Evolutionary conservation across 2,888 invertebrate species (phyloP).

Genomic region (Drosophila robusta): DNA sequence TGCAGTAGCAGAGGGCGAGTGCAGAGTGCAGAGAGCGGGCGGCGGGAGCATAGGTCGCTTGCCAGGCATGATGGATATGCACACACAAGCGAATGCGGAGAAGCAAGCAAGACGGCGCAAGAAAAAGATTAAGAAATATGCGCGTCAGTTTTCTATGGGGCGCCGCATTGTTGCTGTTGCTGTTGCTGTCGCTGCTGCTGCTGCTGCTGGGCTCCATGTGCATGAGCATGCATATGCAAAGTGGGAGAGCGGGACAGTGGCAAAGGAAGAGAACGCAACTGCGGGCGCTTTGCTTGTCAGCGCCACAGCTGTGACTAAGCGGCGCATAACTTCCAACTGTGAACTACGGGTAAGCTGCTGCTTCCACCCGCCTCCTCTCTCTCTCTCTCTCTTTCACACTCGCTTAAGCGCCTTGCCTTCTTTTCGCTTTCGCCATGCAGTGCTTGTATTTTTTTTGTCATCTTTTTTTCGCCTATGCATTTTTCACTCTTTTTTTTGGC

Average conservation of each 20-base stretch:
- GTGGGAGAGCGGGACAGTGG: constrained; percentile 1
- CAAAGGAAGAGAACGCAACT: constrained; percentile 23
- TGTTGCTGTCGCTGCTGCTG: constrained; percentile 20
- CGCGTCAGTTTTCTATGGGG: constrained; percentile 59
- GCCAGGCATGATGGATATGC: constrained; percentile 76
- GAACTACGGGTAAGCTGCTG: constrained; percentile 52
- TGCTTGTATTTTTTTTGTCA: constrained; percentile 30
- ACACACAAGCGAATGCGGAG: constrained; percentile 44
- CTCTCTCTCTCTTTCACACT: neutral
- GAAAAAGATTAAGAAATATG: constrained; percentile 78
- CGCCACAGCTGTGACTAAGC: constrained; percentile 79
- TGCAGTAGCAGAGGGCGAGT: constrained; percentile 50
- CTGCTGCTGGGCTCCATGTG: constrained; percentile 45
- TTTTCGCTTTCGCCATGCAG: constrained; percentile 45
- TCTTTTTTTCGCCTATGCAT: constrained; percentile 58
- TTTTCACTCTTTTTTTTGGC: constrained; percentile 63
- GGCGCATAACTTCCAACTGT: constrained; percentile 77
- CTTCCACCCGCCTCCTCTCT: constrained; percentile 15
- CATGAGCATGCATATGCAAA: constrained; percentile 69
- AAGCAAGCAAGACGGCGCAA: constrained; percentile 52
- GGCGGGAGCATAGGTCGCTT: constrained; percentile 68
- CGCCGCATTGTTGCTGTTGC: constrained; percentile 42
- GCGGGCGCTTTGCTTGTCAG: constrained; percentile 63
- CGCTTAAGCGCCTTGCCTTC: constrained; percentile 38
- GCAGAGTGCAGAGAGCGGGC: constrained; percentile 23